phyloP scores from a whole-genome alignment of 92 coral and sea anemone genomes.

The Desmophyllum pertusum region DNA sequence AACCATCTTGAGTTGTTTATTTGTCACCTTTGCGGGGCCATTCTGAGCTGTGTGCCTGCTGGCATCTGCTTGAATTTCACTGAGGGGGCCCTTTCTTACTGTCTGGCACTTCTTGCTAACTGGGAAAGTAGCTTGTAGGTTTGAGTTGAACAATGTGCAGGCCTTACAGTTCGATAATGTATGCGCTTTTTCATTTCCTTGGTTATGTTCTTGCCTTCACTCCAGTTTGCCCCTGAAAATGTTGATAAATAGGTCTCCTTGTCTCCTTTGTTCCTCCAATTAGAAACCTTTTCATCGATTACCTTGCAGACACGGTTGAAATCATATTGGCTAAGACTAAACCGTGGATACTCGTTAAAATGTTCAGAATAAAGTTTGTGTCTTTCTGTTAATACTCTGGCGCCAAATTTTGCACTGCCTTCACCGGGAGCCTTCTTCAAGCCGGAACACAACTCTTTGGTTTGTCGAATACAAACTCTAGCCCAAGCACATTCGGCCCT shows the following conservation, averaged over 20 bases:
- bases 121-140: conserved; percentile 33
- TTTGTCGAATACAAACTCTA: conserved; percentile 46
- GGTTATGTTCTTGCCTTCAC: conserved; percentile 21
- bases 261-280: conserved; percentile 27
- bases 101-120: background rate
- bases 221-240: conserved; percentile 21
- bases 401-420: conserved; percentile 42
- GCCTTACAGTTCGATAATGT: conserved; percentile 39
- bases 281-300: conserved; percentile 18
- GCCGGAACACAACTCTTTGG: conserved; percentile 36
- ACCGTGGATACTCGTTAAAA: conserved; percentile 21
- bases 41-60: conserved; percentile 23
- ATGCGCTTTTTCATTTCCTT: conserved; percentile 33
- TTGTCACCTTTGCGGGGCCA: background rate
- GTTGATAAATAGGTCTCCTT: conserved; percentile 20
- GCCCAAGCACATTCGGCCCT: conserved; percentile 62
- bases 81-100: conserved; percentile 8
- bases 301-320: conserved; percentile 34
- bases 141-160: conserved; percentile 26
- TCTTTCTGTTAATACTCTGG: conserved; percentile 31
- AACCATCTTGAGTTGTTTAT: conserved; percentile 37
- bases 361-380: conserved; percentile 23
- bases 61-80: background rate
- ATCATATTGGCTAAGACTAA: conserved; percentile 9
- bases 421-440: conserved; percentile 25